Evolutionary conservation across 1,140 invertebrate species (phyloP).

Genomic region (Trinorchestia longiramus): DNA sequence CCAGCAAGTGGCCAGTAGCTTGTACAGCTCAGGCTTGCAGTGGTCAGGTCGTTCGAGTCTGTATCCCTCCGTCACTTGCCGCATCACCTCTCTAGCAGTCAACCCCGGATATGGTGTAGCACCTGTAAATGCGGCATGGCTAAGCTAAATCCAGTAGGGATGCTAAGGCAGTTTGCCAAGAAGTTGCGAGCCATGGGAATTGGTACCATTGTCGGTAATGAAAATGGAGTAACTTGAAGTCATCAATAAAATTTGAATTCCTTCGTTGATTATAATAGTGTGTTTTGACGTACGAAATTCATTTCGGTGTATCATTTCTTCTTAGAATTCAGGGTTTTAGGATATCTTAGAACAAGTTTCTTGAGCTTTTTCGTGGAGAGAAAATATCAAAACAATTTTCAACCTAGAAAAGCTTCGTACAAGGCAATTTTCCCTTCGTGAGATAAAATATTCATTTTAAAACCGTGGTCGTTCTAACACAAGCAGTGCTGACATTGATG

Average conservation of each 20-base stretch:
- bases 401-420: too few species aligned
- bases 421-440: too few species aligned
- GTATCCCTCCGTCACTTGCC: conserved; percentile 81
- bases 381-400: too few species aligned
- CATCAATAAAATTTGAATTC: not conserved
- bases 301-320: not conserved
- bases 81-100: conserved; percentile 82
- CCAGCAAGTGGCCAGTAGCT: conserved; percentile 82
- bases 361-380: too few species aligned
- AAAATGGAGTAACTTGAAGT: not conserved
- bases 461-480: too few species aligned
- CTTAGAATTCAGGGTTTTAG: not conserved
- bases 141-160: not conserved
- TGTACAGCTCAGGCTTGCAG: conserved; percentile 81
- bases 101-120: conserved; percentile 86
- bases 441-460: too few species aligned
- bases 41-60: conserved; percentile 81
- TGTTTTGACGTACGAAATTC: not conserved
- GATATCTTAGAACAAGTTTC: too few species aligned
- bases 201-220: not conserved
- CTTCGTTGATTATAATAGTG: too few species aligned
- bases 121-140: conserved; percentile 71
- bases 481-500: too few species aligned
- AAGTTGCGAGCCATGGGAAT: not conserved
- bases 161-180: not conserved